These are phyloP conservation scores for Gymnoscelis rufifasciata DNA, from an alignment of 2,888 invertebrate species.

Conservation along the genomic window DNA sequence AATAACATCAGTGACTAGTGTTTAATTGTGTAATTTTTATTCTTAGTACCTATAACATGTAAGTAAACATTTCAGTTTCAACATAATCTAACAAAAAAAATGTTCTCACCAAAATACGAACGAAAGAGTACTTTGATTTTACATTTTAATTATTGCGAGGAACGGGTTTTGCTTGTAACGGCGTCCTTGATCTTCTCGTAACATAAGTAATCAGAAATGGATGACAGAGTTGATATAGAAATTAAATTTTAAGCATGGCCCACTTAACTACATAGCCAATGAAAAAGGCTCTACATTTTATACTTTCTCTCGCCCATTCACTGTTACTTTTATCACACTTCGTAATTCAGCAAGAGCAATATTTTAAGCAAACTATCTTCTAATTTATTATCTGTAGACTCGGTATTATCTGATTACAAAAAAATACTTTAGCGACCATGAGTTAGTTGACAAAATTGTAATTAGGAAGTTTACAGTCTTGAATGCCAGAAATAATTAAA, in stretches of 20 bases:
- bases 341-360: slow-evolving; percentile 14
- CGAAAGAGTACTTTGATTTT: slow-evolving; percentile 32
- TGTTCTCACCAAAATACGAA: not conserved
- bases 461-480: too few species aligned
- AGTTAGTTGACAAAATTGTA: not conserved
- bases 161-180: slow-evolving; percentile 55
- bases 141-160: slow-evolving; percentile 36
- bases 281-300: slow-evolving; percentile 27
- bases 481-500: too few species aligned
- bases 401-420: slow-evolving; percentile 7
- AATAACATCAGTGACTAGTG: slow-evolving; percentile 29
- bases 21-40: slow-evolving; percentile 27
- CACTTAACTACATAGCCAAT: slow-evolving; percentile 37
- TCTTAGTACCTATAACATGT: slow-evolving; percentile 29
- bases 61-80: slow-evolving; percentile 23
- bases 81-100: not conserved
- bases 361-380: not conserved
- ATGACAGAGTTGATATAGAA: slow-evolving; percentile 15
- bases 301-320: slow-evolving; percentile 39
- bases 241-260: slow-evolving; percentile 32
- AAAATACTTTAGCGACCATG: not conserved
- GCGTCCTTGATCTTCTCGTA: slow-evolving; percentile 50
- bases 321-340: slow-evolving; percentile 21
- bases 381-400: slow-evolving; percentile 5
- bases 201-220: slow-evolving; percentile 37